Conservation (phyloP, 2,797 vertebrate species). For the Eutrigla gurnardus region DNA sequence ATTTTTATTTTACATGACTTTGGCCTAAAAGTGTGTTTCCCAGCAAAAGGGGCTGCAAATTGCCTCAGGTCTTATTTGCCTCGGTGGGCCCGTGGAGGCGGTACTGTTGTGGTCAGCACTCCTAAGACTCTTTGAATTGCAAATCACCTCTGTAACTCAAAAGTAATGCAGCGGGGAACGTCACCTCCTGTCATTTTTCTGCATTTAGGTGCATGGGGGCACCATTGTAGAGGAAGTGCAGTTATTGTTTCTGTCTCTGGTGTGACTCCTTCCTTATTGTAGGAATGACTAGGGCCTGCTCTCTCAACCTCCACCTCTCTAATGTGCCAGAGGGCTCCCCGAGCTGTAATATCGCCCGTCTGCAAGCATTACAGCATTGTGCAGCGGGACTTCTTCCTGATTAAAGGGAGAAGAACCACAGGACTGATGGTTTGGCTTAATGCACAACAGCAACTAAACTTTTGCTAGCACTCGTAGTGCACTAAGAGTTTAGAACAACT, state of each 20-base stretch:
- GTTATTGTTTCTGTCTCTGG: conserved; percentile 86
- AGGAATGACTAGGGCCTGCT: conserved; percentile 72
- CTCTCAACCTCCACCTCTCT: conserved; percentile 74
- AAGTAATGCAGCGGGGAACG: conserved; percentile 83
- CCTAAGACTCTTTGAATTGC: conserved; percentile 86
- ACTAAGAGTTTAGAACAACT: conserved; percentile 13
- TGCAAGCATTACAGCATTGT: conserved; percentile 63
- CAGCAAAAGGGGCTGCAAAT: conserved; percentile 79
- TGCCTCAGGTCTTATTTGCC: conserved; percentile 84
- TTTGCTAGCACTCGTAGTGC: conserved; percentile 5
- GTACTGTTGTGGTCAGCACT: conserved; percentile 87
- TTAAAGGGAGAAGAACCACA: conserved; percentile 63
- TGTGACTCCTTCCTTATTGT: conserved; percentile 82
- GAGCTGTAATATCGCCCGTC: conserved; percentile 74
- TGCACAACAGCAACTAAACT: conserved; percentile 41
- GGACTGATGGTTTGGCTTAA: conserved; percentile 38
- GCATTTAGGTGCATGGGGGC: conserved; percentile 83
- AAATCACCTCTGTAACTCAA: conserved; percentile 85
- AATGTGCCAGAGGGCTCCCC: conserved; percentile 74
- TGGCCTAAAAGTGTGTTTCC: conserved; percentile 81
- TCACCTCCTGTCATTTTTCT: conserved; percentile 86
- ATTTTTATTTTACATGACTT: conserved; percentile 80
- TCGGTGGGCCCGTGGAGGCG: conserved; percentile 78
- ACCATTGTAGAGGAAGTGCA: conserved; percentile 77
- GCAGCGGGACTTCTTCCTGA: conserved; percentile 59